Evolutionary conservation across 2,888 invertebrate species (phyloP), one percentile per base, ranked within the genome.

Genomic region (Torymus auratus): DNA sequence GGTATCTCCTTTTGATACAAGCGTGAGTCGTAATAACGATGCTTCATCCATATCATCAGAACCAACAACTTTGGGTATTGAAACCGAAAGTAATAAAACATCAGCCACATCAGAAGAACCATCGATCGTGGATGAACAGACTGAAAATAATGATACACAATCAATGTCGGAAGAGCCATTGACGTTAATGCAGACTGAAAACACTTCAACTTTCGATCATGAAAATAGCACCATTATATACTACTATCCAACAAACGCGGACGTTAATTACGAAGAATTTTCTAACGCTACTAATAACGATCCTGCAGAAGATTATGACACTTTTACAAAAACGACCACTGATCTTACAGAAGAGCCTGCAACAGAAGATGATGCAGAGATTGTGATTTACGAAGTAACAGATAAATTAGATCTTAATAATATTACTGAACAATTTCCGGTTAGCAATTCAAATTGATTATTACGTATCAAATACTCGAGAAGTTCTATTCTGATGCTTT

Each of bases 251-350:
- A 55, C 60, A 7, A 20, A 15, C 0, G 10, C 20, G 13, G 55
- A 74, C 14, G 4, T 12, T 10, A n/a, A 50, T 20, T 41, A 52
- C 20, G 69, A 74, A 41, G 41, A 41, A 2, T 20, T 56, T 28
- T 58, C 23, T 5, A 80, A 74, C n/a, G 17, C 7, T n/a, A 80
- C 74, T 2, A 15, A 52, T 17, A 74, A 23, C 7, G 70, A 74
- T 1, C 52, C 65, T 23, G 5, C 13, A 14, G 61, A 70, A 2
- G 65, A 71, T 14, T 61, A 71, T 65, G 28, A 13, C 0, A 75
- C 75, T 74, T 61, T 17, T 58, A 50, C 60, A 53, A 55, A 64
- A 3, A 41, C 55, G 7, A 53, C 53, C 2, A 55, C 5, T 15
- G 69, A 80, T 28, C 23, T 12, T 4, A 41, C 41, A 41, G 41